Base-by-base conservation (phyloP, 1,140 invertebrate genomes). In the Brachionus koreanus region DNA sequence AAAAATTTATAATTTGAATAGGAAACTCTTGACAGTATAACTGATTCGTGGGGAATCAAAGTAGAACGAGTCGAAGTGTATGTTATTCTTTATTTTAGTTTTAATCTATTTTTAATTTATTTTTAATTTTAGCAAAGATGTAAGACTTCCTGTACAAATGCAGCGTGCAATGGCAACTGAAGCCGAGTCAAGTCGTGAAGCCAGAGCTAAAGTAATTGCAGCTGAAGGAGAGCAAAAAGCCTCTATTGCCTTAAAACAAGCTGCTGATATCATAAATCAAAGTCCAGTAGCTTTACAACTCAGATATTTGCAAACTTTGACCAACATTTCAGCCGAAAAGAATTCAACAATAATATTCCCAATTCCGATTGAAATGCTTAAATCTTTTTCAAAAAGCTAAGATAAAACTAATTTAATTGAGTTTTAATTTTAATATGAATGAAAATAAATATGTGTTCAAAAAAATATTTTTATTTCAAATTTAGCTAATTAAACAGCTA, bases 291-390 rank as follows among this genome's bases (percentile, higher is more conserved):
- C 95, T 3, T 88, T 96, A 57, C 95, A 96, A 89, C 91, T 95
- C 3, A 88, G 91, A 29, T 91, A 92, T 85, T 85, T 92, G 29
- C 92, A 97, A 90, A 96, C 95, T 5, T 89, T 98, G 79, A 97
- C 94, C 88, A 93, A 94, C 12, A 97, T 98, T 87, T 95, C 95
- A 61, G 94, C 95, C 1, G 96, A 98, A 90, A 98, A 98, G 90
- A 98, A 97, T 88, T 97, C 96, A 3, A 98, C 96, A 10, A 98
- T 98, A 85, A 94, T 98, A 81, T 98, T 98, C 89, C 96, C 96
- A 29, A 90, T 98, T 84, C 95, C 95, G 29, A 94, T 97, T 86
- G 95, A 97, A 86, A 91, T 97, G 85, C 86, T 97, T 57, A 92
- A 81, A n/a, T 23, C 33, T 6, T 86, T 86, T 46, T 10, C 12